phyloP scores from a whole-genome alignment of 1,140 invertebrate genomes.

The Thaumatotibia leucotreta region DNA sequence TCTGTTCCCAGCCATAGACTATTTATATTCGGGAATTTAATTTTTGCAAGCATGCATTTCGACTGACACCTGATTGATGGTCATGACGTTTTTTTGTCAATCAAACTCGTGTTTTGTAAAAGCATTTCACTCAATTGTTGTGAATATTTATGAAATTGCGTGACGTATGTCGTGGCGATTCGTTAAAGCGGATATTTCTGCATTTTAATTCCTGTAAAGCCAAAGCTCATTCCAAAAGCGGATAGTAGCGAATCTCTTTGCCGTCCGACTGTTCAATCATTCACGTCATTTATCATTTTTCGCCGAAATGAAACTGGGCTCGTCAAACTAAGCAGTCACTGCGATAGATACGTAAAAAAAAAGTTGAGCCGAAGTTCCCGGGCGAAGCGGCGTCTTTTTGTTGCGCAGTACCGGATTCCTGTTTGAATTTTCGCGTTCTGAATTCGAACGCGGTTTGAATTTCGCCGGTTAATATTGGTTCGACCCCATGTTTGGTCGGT shows the following conservation, averaged over 20 bases:
- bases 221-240: conserved; percentile 42
- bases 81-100: conserved; percentile 60
- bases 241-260: conserved; percentile 55
- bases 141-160: conserved; percentile 68
- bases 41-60: conserved; percentile 54
- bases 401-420: conserved; percentile 48
- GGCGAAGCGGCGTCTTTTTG: conserved; percentile 69
- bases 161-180: conserved; percentile 50
- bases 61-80: conserved; percentile 52
- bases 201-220: conserved; percentile 57
- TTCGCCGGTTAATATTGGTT: conserved; percentile 61
- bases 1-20: conserved; percentile 18
- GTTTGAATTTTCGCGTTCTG: conserved; percentile 34
- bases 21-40: conserved; percentile 25
- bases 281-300: conserved; percentile 73
- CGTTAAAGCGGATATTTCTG: conserved; percentile 55
- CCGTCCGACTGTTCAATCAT: conserved; percentile 65
- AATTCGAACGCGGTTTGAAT: conserved; percentile 36
- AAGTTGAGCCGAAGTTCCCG: conserved; percentile 35
- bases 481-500: conserved; percentile 64
- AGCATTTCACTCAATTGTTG: conserved; percentile 43
- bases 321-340: conserved; percentile 56
- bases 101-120: conserved; percentile 54
- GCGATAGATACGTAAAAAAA: conserved; percentile 65
- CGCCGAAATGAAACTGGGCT: conserved; percentile 59